Evolutionary conservation across 2,797 vertebrate species (phyloP).

Genomic region (Acrossocheilus wenchowensis): DNA sequence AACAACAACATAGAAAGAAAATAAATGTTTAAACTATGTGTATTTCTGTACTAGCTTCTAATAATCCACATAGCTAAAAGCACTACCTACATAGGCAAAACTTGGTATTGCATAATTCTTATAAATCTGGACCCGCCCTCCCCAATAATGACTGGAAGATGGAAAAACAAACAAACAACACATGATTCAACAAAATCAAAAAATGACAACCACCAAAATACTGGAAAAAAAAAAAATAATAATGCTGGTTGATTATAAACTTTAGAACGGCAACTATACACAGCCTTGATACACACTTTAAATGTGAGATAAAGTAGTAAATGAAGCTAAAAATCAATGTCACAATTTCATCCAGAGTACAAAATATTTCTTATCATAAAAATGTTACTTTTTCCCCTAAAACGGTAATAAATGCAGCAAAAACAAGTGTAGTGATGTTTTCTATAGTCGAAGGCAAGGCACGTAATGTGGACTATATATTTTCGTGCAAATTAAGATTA

Average conservation of each 20-base stretch:
- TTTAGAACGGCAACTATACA: conserved; percentile 99
- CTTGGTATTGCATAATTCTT: conserved; percentile 99
- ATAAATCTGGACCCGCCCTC: conserved; percentile 94
- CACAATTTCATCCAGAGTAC: conserved; percentile 96
- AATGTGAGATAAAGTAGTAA: conserved; percentile 99
- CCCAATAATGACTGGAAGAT: conserved; percentile 99
- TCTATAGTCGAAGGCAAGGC: conserved; percentile 99
- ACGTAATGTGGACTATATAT: conserved; percentile 99
- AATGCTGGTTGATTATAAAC: conserved; percentile 99
- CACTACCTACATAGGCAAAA: conserved; percentile 99
- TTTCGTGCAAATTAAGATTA: conserved; percentile 99
- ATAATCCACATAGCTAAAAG: conserved; percentile 99
- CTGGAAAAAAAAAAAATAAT: conserved; percentile 91
- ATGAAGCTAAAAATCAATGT: conserved; percentile 98
- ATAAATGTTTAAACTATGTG: conserved; percentile 85
- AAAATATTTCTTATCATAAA: conserved; percentile 99
- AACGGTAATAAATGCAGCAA: conserved; percentile 99
- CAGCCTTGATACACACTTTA: conserved; percentile 99
- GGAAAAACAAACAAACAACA: conserved; percentile 83
- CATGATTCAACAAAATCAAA: conserved; percentile 85
- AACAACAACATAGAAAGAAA: conserved; percentile 78
- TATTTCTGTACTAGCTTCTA: conserved; percentile 99
- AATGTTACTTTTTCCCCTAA: conserved; percentile 91
- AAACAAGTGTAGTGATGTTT: conserved; percentile 99
- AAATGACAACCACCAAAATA: conserved; percentile 96